Base-by-base conservation (phyloP, 2,797 vertebrate genomes). In the Cossypha caffra region DNA sequence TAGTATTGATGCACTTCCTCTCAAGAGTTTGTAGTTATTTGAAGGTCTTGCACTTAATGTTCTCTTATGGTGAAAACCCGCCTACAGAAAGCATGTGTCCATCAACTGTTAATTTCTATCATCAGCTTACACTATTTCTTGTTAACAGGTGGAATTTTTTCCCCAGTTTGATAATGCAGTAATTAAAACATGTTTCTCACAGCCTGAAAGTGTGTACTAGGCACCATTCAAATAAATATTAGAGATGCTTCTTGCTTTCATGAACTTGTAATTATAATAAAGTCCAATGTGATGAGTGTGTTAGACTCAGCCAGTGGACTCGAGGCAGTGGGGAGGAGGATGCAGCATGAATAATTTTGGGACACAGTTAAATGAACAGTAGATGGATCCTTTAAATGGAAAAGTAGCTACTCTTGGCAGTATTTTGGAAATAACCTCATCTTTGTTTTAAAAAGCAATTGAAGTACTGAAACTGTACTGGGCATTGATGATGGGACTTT, bases 391-490 rank as follows among this genome's bases (percentile, higher is more conserved):
- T 85, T 83, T 74, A 68, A 82, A 71, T 72, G 20, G 10, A 68
- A 50, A 84, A 86, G 31, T 52, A 79, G 50, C 64, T 86, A 33
- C 29, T 87, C 12, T 24, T 64, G 61, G 18, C 51, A 61, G 50
- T 18, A 7, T 76, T 84, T 85, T 57, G n/a, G n/a, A 79, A 76
- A 66, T 63, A 80, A 33, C 13, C 11, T 89, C n/a, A 54, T 79
- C 33, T 91, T 80, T 91, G 83, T 92, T 88, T 89, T 28, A 19
- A 61, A 94, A 93, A 83, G 75, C 24, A 89, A 13, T 31, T 66
- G 72, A 92, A 80, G 20, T 0, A 18, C 18, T 87, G 83, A 52
- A 73, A 51, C 47, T 21, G 9, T 62, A 21, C 11, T 75, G 52
- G 33, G 54, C 0, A 0, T 40, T 42, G 20, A 11, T 78, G 73